Percentiles rank a stretch among this genome's conserved stretches.
phyloP scores from a whole-genome alignment of 2,888 invertebrate genomes.

The Stenchaetothrips biformis region DNA sequence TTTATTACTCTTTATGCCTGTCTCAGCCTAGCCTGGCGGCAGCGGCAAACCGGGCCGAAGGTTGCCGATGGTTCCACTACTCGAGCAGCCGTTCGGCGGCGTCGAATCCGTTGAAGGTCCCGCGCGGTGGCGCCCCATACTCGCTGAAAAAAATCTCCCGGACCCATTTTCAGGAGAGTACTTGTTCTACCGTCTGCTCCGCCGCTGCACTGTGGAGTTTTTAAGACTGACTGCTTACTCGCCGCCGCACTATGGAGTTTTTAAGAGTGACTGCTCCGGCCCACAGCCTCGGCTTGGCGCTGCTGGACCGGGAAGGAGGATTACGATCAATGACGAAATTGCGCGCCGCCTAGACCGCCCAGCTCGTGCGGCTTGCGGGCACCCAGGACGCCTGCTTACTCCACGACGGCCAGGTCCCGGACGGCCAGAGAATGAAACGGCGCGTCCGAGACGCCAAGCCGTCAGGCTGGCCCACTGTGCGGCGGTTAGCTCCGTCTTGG shows the following conservation, averaged over 20 bases:
- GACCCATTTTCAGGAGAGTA: no score
- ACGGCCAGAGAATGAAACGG: no score
- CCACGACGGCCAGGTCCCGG: background rate
- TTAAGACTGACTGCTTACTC: background rate
- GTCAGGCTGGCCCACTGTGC: background rate
- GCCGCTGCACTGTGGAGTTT: background rate
- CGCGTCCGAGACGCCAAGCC: no score
- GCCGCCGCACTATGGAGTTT: background rate
- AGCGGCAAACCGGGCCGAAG: background rate
- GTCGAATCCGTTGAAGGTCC: background rate
- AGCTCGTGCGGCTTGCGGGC: background rate
- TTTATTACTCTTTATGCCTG: background rate
- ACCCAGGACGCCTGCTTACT: background rate
- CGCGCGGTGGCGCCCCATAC: background rate
- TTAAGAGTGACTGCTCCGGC: background rate
- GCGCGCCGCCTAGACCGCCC: background rate
- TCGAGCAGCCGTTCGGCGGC: background rate
- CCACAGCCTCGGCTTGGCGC: background rate
- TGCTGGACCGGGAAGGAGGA: background rate
- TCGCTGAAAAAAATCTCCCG: no score
- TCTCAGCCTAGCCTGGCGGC: background rate
- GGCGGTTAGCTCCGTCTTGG: background rate
- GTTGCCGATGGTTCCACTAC: background rate
- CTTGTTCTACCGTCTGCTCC: background rate
- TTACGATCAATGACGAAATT: background rate